phyloP scores from a whole-genome alignment of 2,113 vertebrate genomes.

The Potamarius usumacintae region DNA sequence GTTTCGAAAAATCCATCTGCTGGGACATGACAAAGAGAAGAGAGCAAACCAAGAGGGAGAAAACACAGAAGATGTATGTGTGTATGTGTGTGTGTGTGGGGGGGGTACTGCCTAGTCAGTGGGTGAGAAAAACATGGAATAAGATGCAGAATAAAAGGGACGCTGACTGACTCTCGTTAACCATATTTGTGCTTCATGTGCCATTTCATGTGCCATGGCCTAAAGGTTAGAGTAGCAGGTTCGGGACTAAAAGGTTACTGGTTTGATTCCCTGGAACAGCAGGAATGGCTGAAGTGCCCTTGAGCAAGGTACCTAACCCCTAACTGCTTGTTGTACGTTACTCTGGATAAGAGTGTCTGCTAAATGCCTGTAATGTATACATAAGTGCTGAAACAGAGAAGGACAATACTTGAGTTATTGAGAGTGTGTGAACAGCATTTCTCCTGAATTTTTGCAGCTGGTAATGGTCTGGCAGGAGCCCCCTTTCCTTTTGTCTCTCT shows the following conservation, averaged over 20 bases:
- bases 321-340: too few species aligned
- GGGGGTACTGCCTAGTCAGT: slow-evolving; percentile 23
- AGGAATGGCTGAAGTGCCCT: too few species aligned
- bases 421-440: slow-evolving; percentile 51
- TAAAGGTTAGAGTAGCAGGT: too few species aligned
- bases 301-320: too few species aligned
- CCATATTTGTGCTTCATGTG: slow-evolving; percentile 31
- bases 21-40: slow-evolving; percentile 75
- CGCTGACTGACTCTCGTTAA: slow-evolving; percentile 54
- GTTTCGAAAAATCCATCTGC: slow-evolving; percentile 87
- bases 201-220: too few species aligned
- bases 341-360: too few species aligned
- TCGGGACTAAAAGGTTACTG: too few species aligned
- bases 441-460: slow-evolving; percentile 65
- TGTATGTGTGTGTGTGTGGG: not conserved
- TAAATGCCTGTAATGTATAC: not conserved
- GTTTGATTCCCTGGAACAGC: too few species aligned
- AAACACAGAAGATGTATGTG: slow-evolving; percentile 56
- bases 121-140: slow-evolving; percentile 28
- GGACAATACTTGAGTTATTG: slow-evolving; percentile 53
- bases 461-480: slow-evolving; percentile 66
- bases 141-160: slow-evolving; percentile 44
- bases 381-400: slow-evolving; percentile 70
- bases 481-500: not conserved
- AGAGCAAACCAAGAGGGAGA: slow-evolving; percentile 61